Conservation (phyloP, 2,888 invertebrate genomes). For the Ectobius pallidus region DNA sequence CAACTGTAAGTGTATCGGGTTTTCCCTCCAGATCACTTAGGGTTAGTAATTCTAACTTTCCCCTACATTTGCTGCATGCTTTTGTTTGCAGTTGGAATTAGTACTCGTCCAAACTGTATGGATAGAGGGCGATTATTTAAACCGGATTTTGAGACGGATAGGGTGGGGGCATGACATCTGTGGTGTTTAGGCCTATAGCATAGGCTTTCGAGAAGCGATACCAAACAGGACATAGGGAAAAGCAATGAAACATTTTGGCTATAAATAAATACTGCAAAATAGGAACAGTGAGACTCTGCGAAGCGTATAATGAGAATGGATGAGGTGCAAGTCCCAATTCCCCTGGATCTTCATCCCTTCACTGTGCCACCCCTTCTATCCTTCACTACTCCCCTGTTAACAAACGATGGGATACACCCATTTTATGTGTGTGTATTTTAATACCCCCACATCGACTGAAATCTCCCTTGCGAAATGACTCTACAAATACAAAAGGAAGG, state of each 20-base stretch:
- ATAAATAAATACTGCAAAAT: conserved; percentile 31
- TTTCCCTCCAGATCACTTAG: no score
- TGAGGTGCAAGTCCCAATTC: conserved; percentile 35
- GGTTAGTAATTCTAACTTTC: no score
- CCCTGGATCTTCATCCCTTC: conserved; percentile 24
- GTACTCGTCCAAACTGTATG: no score
- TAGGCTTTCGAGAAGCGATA: neutral
- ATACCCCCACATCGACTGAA: neutral
- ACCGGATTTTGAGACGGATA: neutral
- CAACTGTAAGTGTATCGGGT: no score
- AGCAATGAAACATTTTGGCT: conserved; percentile 22
- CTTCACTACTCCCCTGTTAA: conserved; percentile 14
- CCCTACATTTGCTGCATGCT: no score
- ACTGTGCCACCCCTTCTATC: neutral
- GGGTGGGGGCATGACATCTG: neutral
- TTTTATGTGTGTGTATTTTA: conserved; percentile 35
- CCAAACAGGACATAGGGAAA: conserved; percentile 10
- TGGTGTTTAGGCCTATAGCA: neutral
- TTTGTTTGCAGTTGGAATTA: no score
- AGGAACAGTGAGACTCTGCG: conserved; percentile 2
- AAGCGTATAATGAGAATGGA: conserved; percentile 38
- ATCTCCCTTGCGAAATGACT: neutral
- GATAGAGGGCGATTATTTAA: conserved; percentile 8
- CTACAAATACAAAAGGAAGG: conserved; percentile 29
- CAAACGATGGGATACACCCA: conserved; percentile 9